Conservation (phyloP, 2,888 invertebrate species). For the Apoderus coryli region DNA sequence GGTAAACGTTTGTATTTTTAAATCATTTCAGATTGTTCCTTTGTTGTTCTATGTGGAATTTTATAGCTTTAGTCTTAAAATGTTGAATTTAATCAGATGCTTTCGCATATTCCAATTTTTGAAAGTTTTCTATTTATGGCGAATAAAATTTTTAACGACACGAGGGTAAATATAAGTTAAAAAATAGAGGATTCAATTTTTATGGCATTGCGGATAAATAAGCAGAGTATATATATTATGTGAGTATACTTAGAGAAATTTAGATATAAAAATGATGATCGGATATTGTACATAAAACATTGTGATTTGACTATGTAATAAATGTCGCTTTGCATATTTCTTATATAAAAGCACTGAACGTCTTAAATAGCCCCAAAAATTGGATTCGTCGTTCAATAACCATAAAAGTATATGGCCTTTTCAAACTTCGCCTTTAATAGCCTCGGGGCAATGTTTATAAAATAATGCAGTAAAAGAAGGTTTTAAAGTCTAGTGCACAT, state of each 20-base stretch:
- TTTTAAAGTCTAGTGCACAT: conserved; percentile 34
- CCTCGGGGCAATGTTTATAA: conserved; percentile 33
- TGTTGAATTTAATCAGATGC: too few species aligned
- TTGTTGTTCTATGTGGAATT: too few species aligned
- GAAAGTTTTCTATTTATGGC: too few species aligned
- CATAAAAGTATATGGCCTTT: conserved; percentile 34
- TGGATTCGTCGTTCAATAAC: conserved; percentile 35
- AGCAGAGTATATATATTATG: too few species aligned
- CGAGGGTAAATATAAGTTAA: too few species aligned
- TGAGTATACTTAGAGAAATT: conserved; percentile 17
- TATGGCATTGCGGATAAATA: too few species aligned
- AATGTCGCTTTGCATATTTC: conserved; percentile 32
- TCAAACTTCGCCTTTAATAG: conserved; percentile 34
- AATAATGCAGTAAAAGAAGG: conserved; percentile 34
- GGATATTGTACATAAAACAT: conserved; percentile 29
- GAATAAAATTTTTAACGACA: too few species aligned
- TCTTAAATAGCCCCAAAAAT: conserved; percentile 35
- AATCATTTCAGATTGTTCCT: too few species aligned
- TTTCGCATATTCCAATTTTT: too few species aligned
- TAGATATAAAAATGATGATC: conserved; percentile 27
- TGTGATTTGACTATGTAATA: conserved; percentile 28
- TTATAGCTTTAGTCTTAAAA: too few species aligned
- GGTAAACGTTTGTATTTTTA: too few species aligned
- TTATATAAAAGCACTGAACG: conserved; percentile 24
- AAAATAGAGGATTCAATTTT: too few species aligned